Evolutionary conservation across 2,113 vertebrate species (phyloP).

Genomic region (Indicator maculatus): DNA sequence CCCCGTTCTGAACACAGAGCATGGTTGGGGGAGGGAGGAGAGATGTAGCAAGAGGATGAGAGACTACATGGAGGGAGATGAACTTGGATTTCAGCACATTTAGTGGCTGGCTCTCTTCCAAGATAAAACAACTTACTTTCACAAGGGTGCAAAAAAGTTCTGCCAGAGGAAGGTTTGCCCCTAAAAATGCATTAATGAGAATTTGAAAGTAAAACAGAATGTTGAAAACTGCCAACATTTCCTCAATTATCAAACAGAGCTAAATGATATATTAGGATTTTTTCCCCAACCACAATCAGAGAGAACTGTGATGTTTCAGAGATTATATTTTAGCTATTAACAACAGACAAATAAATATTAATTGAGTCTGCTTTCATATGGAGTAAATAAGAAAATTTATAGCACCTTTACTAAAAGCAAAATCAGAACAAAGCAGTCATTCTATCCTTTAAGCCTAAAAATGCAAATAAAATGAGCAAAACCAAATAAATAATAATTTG

Average conservation of each 20-base stretch:
- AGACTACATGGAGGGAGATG: neutral
- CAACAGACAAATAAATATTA: neutral
- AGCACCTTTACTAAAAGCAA: neutral
- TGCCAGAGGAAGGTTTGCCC: neutral
- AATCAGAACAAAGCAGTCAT: constrained; percentile 11
- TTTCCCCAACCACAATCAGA: neutral
- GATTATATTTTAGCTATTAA: constrained; percentile 32
- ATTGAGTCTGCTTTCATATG: neutral
- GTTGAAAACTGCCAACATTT: neutral
- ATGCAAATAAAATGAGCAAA: constrained; percentile 26
- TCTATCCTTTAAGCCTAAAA: constrained; percentile 21
- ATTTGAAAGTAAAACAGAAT: neutral
- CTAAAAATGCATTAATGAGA: neutral
- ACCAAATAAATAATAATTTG: constrained; percentile 58
- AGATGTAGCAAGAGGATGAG: neutral
- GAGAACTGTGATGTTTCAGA: neutral
- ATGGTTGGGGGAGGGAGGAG: neutral
- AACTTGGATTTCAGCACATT: neutral
- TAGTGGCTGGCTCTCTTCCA: neutral
- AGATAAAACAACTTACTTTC: neutral
- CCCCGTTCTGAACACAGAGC: neutral
- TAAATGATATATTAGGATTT: neutral
- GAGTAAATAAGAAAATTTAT: constrained; percentile 13
- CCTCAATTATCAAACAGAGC: neutral
- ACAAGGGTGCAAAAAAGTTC: neutral